Evolutionary conservation across 2,113 vertebrate genomes (phyloP).

Genomic region (Plecotus auritus): DNA sequence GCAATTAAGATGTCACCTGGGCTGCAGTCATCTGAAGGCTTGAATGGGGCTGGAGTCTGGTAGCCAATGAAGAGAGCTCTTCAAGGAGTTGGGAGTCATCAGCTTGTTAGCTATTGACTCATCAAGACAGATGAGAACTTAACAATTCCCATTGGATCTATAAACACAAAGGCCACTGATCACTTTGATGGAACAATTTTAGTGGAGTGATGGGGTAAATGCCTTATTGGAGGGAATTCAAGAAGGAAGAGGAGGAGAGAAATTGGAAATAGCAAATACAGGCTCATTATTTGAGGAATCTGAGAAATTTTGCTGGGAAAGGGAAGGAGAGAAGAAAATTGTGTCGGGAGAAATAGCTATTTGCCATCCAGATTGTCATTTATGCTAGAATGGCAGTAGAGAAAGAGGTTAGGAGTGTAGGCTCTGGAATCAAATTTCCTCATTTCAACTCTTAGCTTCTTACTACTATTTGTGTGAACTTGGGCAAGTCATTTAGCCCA

Average conservation of each 20-base stretch:
- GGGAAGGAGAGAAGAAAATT: neutral
- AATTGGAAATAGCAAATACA: neutral
- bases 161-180: neutral
- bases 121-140: neutral
- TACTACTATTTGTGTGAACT: neutral
- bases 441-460: neutral
- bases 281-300: neutral
- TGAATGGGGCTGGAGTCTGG: neutral
- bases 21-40: neutral
- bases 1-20: neutral
- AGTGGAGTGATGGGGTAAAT: neutral
- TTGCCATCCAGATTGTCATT: neutral
- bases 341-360: neutral
- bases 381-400: neutral
- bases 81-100: neutral
- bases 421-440: neutral
- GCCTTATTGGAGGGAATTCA: neutral
- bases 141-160: neutral
- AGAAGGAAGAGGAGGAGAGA: neutral
- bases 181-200: neutral
- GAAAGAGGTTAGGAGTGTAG: neutral
- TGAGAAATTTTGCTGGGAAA: slow-evolving; percentile 6
- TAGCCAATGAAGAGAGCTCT: neutral
- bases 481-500: neutral
- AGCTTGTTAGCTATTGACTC: neutral